phyloP scores from a whole-genome alignment of 2,888 invertebrate species.

The Epirrita christyi region DNA sequence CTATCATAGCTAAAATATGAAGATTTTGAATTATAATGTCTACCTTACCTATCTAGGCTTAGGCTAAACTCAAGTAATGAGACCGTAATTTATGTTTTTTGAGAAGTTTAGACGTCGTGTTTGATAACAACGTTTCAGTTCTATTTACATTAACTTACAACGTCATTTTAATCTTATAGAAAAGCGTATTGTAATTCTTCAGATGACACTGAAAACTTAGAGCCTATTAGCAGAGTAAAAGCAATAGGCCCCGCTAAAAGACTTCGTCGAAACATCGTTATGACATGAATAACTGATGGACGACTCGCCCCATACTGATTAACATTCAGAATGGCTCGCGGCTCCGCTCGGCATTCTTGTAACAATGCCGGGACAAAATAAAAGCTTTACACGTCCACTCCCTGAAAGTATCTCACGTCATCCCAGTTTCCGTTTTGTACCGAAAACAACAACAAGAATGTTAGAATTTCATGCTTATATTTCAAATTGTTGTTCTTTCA shows the following conservation, averaged over 20 bases:
- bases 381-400: constrained; percentile 78
- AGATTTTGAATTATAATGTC: no score
- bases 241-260: constrained; percentile 54
- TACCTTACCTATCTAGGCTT: no score
- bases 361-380: constrained; percentile 79
- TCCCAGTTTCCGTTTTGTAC: constrained; percentile 59
- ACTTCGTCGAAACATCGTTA: constrained; percentile 66
- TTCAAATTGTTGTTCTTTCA: constrained; percentile 23
- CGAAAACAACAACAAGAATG: constrained; percentile 53
- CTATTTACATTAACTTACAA: no score
- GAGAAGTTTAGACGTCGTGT: no score
- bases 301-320: constrained; percentile 71
- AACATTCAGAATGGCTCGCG: constrained; percentile 73
- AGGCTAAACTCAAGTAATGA: no score
- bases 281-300: constrained; percentile 78
- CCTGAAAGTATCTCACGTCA: constrained; percentile 72
- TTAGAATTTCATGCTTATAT: constrained; percentile 36
- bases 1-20: no score
- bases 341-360: constrained; percentile 71
- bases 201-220: constrained; percentile 30
- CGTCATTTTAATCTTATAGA: no score
- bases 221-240: constrained; percentile 38
- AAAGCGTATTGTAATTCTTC: constrained; percentile 6
- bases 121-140: no score
- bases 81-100: no score